phyloP scores from a whole-genome alignment of 2,113 vertebrate genomes.

The Globicephala melas region DNA sequence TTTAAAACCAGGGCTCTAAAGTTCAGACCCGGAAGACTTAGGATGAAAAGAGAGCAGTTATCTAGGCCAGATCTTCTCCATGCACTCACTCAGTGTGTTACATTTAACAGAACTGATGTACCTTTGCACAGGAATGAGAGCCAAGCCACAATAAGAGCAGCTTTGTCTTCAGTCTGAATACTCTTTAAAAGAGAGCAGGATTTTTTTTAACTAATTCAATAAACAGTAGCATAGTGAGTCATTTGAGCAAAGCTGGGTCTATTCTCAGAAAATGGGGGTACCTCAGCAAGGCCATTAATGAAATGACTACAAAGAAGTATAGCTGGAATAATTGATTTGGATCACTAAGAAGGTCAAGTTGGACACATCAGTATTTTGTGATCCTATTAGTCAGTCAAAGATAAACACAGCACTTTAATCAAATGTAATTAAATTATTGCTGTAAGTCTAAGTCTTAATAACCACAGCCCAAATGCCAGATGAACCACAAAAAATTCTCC shows the following conservation, averaged over 20 bases:
- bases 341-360: constrained; percentile 30
- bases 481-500: neutral
- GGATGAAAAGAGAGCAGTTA: neutral
- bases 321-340: neutral
- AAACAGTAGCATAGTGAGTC: neutral
- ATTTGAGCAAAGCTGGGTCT: neutral
- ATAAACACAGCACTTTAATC: constrained; percentile 36
- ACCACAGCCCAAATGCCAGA: constrained; percentile 27
- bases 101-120: neutral
- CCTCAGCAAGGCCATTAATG: neutral
- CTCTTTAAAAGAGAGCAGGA: neutral
- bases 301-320: neutral
- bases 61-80: neutral
- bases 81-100: neutral
- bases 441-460: constrained; percentile 29
- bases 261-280: neutral
- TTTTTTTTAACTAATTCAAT: neutral
- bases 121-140: neutral
- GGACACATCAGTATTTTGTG: neutral
- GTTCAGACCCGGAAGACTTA: neutral
- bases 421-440: constrained; percentile 53
- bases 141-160: neutral
- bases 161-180: neutral
- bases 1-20: neutral
- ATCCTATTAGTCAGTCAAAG: neutral